Percentiles rank a stretch among this genome's conserved stretches.
phyloP scores from a whole-genome alignment of 2,888 invertebrate species.

The Acanthosoma haemorrhoidale region DNA sequence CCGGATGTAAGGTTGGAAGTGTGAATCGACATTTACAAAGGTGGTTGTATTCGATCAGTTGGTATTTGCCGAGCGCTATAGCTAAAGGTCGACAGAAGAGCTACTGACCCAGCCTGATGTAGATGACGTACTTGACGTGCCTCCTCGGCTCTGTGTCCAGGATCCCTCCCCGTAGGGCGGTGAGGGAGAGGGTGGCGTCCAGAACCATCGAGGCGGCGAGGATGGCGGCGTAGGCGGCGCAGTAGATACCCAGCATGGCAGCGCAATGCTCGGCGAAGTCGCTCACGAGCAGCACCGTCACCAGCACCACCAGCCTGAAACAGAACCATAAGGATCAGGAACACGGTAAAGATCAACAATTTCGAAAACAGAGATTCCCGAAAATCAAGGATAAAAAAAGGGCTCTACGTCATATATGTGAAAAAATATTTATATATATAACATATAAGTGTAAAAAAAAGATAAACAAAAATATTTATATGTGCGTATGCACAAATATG shows the following conservation, averaged over 20 bases:
- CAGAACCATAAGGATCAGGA: slow-evolving; percentile 17
- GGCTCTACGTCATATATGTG: background rate
- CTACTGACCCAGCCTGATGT: slow-evolving; percentile 65
- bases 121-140: slow-evolving; percentile 73
- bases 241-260: slow-evolving; percentile 53
- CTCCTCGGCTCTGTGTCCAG: slow-evolving; percentile 66
- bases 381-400: background rate
- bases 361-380: too few relatives aligned
- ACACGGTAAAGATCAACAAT: background rate
- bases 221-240: slow-evolving; percentile 58
- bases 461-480: too few relatives aligned
- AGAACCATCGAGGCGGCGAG: slow-evolving; percentile 57
- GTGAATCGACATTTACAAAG: too few relatives aligned
- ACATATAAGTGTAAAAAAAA: background rate
- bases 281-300: slow-evolving; percentile 54
- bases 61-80: too few relatives aligned
- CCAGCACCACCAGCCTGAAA: slow-evolving; percentile 59
- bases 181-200: slow-evolving; percentile 65
- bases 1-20: too few relatives aligned
- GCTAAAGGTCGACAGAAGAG: background rate
- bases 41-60: too few relatives aligned
- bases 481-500: too few relatives aligned
- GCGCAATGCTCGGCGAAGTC: slow-evolving; percentile 54
- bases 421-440: background rate
- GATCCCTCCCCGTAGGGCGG: slow-evolving; percentile 74